These are phyloP conservation scores for Phaetusa simplex DNA, from an alignment of 2,113 vertebrate species.

Conservation along the genomic window DNA sequence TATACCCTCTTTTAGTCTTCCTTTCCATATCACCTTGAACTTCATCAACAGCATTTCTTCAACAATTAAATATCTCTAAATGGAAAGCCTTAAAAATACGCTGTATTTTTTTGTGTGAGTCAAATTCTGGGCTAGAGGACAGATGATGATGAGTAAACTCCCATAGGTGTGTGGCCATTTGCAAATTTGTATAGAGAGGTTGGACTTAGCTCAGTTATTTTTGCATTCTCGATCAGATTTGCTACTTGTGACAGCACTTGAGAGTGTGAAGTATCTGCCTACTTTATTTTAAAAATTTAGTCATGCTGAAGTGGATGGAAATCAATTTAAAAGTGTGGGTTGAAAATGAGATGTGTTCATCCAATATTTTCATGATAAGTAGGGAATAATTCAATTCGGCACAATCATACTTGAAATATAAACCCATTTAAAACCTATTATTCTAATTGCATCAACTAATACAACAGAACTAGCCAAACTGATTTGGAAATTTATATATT, in stretches of 20 bases:
- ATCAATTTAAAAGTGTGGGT: conserved; percentile 26
- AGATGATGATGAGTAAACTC: background rate
- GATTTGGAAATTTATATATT: background rate
- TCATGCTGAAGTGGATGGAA: background rate
- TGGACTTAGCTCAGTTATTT: background rate
- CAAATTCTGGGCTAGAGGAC: background rate
- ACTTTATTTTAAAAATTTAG: conserved; percentile 17
- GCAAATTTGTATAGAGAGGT: background rate
- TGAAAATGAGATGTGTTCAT: conserved; percentile 34
- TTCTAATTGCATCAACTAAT: conserved; percentile 14
- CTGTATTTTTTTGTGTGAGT: background rate
- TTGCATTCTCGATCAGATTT: background rate
- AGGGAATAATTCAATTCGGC: conserved; percentile 37
- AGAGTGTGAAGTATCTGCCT: background rate
- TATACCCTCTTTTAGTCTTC: background rate
- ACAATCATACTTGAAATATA: conserved; percentile 41
- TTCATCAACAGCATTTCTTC: background rate
- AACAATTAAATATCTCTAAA: background rate
- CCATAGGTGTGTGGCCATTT: background rate
- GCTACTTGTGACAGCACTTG: background rate
- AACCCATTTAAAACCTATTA: conserved; percentile 22
- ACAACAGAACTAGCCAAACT: background rate
- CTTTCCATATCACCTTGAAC: background rate
- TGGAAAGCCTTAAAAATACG: background rate
- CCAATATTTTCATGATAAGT: conserved; percentile 23